phyloP scores from a whole-genome alignment of 2,113 vertebrate species.

The Plestiodon gilberti region DNA sequence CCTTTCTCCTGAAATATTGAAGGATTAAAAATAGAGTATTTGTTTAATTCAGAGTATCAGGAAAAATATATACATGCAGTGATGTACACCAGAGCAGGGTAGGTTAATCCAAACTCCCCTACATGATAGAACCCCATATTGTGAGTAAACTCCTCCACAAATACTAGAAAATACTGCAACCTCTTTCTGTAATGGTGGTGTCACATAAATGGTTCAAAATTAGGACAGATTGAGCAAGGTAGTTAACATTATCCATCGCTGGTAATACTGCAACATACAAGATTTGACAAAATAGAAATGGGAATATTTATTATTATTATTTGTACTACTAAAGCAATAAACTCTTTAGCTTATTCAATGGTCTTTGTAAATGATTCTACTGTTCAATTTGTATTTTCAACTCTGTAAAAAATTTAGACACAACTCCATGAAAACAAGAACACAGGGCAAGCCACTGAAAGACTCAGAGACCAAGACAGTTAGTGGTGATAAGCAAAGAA shows the following conservation, averaged over 20 bases:
- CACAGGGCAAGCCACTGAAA: slow-evolving; percentile 56
- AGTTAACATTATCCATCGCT: slow-evolving; percentile 29
- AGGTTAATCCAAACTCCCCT: not conserved
- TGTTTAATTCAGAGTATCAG: not conserved
- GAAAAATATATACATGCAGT: not conserved
- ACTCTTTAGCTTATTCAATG: slow-evolving; percentile 62
- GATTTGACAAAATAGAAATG: slow-evolving; percentile 76
- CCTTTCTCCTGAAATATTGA: not conserved
- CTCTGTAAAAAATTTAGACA: slow-evolving; percentile 68
- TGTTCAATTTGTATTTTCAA: slow-evolving; percentile 57
- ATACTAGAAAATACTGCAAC: not conserved
- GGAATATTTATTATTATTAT: slow-evolving; percentile 72
- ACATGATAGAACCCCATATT: not conserved
- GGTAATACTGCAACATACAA: slow-evolving; percentile 58
- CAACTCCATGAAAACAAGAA: slow-evolving; percentile 68
- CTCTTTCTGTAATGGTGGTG: not conserved
- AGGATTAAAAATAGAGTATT: slow-evolving; percentile 11
- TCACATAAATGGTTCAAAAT: not conserved
- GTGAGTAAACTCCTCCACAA: not conserved
- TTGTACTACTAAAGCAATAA: slow-evolving; percentile 68
- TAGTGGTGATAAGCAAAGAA: slow-evolving; percentile 69
- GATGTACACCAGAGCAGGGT: not conserved
- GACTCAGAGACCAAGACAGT: slow-evolving; percentile 42
- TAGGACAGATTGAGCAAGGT: not conserved
- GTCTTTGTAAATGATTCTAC: slow-evolving; percentile 66